Conservation (phyloP, 2,113 vertebrate genomes). For the Pygoscelis adeliae region DNA sequence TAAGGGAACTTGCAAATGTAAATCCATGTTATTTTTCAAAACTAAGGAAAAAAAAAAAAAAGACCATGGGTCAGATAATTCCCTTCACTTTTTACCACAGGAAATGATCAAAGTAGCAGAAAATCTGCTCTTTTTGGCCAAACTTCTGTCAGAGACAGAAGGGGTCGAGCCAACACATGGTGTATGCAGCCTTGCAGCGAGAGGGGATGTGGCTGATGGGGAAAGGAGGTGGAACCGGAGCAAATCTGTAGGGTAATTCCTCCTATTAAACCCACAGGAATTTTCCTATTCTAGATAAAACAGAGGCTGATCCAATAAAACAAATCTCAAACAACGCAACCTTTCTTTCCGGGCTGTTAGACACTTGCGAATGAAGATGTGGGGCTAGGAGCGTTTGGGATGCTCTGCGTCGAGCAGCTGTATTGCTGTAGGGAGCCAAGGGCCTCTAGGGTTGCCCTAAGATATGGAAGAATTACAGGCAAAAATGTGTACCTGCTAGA, state of each 20-base stretch:
- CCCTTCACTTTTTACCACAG: slow-evolving; percentile 70
- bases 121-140: slow-evolving; percentile 73
- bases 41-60: not conserved
- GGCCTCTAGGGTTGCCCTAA: not conserved
- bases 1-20: slow-evolving; percentile 40
- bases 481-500: not conserved
- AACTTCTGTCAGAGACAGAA: slow-evolving; percentile 67
- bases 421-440: not conserved
- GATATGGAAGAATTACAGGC: not conserved
- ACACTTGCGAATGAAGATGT: not conserved
- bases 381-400: not conserved
- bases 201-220: slow-evolving; percentile 62
- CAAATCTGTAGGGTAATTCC: slow-evolving; percentile 51
- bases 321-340: not conserved
- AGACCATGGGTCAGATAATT: slow-evolving; percentile 61
- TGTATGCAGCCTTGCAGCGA: slow-evolving; percentile 55
- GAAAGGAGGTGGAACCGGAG: slow-evolving; percentile 61
- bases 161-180: slow-evolving; percentile 61
- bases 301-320: slow-evolving; percentile 2
- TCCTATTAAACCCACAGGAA: slow-evolving; percentile 64
- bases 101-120: slow-evolving; percentile 74
- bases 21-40: slow-evolving; percentile 62
- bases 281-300: slow-evolving; percentile 54
- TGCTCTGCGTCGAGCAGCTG: not conserved
- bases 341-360: not conserved